Conservation (phyloP, 1,140 invertebrate genomes). For the Achroia grisella region DNA sequence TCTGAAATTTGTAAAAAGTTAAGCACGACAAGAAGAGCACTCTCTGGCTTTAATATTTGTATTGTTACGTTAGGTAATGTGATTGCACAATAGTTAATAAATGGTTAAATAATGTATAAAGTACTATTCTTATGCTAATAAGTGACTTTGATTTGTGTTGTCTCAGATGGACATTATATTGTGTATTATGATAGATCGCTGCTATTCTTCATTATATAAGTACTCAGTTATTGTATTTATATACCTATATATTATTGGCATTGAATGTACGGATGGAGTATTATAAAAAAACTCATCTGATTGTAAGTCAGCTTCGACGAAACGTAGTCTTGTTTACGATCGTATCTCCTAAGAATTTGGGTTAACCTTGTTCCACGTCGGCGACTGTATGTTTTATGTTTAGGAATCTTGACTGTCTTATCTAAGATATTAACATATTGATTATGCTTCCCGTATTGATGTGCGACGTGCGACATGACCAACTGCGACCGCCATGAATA, state of each 20-base stretch:
- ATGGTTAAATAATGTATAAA: too few species aligned
- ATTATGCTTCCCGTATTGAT: constrained; percentile 61
- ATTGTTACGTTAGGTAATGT: too few species aligned
- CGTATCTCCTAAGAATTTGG: constrained; percentile 50
- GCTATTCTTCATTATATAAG: too few species aligned
- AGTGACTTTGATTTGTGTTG: too few species aligned
- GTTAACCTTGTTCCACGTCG: constrained; percentile 51
- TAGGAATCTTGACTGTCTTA: constrained; percentile 58
- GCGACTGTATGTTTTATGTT: constrained; percentile 48
- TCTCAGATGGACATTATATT: too few species aligned
- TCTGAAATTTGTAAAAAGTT: too few species aligned
- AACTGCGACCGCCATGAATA: constrained; percentile 6
- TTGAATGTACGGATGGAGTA: too few species aligned
- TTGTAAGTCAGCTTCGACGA: constrained; percentile 26
- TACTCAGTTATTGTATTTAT: constrained; percentile 4
- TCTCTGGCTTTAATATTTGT: too few species aligned
- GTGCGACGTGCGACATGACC: constrained; percentile 33
- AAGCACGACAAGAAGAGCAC: too few species aligned
- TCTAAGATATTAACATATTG: constrained; percentile 68
- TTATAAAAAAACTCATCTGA: constrained; percentile 36
- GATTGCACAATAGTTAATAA: too few species aligned
- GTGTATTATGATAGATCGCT: too few species aligned
- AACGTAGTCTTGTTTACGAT: constrained; percentile 48
- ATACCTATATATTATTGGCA: not conserved
- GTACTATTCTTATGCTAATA: too few species aligned